phyloP scores from a whole-genome alignment of 2,888 invertebrate genomes.

The Caenorhabditis imperialis region DNA sequence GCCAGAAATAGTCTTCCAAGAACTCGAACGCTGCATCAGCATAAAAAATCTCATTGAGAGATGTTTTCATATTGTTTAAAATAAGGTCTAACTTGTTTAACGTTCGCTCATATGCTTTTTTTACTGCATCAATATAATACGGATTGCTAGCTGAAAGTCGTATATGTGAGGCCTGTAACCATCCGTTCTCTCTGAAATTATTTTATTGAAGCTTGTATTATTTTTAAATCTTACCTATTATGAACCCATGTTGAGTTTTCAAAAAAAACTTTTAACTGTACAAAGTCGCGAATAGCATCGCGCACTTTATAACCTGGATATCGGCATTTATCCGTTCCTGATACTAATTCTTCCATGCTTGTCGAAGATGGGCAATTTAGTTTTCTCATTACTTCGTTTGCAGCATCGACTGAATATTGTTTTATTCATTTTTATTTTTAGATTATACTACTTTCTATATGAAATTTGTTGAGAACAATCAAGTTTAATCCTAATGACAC shows the following conservation, averaged over 20 bases:
- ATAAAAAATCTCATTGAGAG: conserved; percentile 55
- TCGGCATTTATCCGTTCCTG: conserved; percentile 61
- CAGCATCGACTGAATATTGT: conserved; percentile 32
- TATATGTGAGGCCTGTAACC: conserved; percentile 60
- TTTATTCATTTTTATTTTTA: not conserved
- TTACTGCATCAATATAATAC: conserved; percentile 58
- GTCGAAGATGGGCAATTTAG: conserved; percentile 62
- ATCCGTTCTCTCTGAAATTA: conserved; percentile 58
- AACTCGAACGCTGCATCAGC: conserved; percentile 58
- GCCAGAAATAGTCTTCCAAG: conserved; percentile 48
- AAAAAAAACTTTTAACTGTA: conserved; percentile 57
- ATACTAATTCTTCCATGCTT: conserved; percentile 55
- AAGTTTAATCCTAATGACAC: conserved; percentile 62
- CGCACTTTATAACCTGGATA: conserved; percentile 65
- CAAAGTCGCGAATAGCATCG: conserved; percentile 57
- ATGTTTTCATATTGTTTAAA: conserved; percentile 28
- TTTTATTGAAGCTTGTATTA: conserved; percentile 4
- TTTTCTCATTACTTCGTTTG: conserved; percentile 23
- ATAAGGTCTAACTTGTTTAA: conserved; percentile 55
- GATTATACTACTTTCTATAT: conserved; percentile 52
- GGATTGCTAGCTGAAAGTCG: conserved; percentile 53
- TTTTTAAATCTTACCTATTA: conserved; percentile 45
- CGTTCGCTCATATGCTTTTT: conserved; percentile 51
- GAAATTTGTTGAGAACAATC: conserved; percentile 58
- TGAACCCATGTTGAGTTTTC: conserved; percentile 67